These are phyloP conservation scores for Sturnira hondurensis DNA, from an alignment of 2,113 vertebrate species.

Conservation along the genomic window DNA sequence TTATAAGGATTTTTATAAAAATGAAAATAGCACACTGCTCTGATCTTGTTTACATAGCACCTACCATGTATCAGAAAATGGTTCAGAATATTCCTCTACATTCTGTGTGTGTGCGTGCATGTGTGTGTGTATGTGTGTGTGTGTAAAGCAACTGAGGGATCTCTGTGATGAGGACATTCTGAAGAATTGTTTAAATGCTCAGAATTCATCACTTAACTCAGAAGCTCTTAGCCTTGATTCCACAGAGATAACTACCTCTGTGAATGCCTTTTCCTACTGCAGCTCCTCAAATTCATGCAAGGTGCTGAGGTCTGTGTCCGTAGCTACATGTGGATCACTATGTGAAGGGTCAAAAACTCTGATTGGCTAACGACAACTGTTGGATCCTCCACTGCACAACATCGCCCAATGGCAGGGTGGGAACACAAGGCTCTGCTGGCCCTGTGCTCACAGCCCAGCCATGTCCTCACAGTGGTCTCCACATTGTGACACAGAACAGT, in stretches of 20 bases:
- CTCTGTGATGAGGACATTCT: not conserved
- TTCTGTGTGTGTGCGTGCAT: not conserved
- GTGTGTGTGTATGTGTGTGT: not conserved
- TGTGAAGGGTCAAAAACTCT: not conserved
- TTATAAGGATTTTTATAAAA: not conserved
- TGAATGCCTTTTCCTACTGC: not conserved
- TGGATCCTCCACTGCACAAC: not conserved
- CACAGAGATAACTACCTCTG: not conserved
- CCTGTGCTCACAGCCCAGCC: not conserved
- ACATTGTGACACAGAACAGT: not conserved
- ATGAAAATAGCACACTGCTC: not conserved
- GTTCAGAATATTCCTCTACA: not conserved
- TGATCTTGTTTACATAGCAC: not conserved
- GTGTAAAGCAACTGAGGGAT: not conserved
- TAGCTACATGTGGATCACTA: too few relatives aligned
- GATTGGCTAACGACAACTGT: not conserved
- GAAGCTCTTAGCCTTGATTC: not conserved
- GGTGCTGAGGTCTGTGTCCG: too few relatives aligned
- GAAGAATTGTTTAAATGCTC: not conserved
- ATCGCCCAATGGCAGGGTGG: too few relatives aligned
- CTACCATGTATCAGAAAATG: not conserved
- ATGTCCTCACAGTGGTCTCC: not conserved
- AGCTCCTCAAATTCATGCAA: not conserved
- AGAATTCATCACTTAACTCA: not conserved
- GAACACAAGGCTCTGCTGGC: not conserved